Evolutionary conservation across 2,113 vertebrate species (phyloP).

Genomic region (Spea multiplicata): DNA sequence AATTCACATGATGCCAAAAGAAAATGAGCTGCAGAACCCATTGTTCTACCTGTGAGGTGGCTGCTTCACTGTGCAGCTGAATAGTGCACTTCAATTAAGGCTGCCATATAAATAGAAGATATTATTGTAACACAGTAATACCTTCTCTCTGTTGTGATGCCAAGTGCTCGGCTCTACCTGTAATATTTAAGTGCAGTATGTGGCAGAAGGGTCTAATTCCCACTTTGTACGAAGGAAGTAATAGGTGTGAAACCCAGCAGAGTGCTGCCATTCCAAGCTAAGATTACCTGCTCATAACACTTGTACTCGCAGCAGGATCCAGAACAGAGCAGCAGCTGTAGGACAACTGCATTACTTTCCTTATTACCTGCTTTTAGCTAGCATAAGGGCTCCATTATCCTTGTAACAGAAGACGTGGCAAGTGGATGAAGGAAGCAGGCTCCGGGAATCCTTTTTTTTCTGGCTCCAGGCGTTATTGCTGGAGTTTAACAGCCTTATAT

Average conservation of each 20-base stretch:
- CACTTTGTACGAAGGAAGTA: slow-evolving; percentile 47
- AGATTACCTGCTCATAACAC: slow-evolving; percentile 47
- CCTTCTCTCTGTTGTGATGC: slow-evolving; percentile 29
- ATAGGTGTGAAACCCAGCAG: slow-evolving; percentile 48
- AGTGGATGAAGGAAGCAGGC: background rate
- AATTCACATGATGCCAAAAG: background rate
- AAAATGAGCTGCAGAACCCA: background rate
- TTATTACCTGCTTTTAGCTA: slow-evolving; percentile 48
- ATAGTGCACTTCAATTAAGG: slow-evolving; percentile 16
- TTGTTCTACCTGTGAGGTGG: background rate
- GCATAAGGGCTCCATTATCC: slow-evolving; percentile 39
- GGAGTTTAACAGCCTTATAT: too few species aligned
- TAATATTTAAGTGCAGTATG: slow-evolving; percentile 41
- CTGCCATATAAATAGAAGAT: slow-evolving; percentile 34
- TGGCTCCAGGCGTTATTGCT: background rate
- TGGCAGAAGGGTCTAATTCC: slow-evolving; percentile 46
- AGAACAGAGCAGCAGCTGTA: slow-evolving; percentile 33
- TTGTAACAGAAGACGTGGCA: slow-evolving; percentile 8
- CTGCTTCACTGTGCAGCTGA: slow-evolving; percentile 2
- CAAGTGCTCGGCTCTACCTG: slow-evolving; percentile 31
- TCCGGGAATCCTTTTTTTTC: background rate
- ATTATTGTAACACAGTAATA: slow-evolving; percentile 35
- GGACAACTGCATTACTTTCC: slow-evolving; percentile 46
- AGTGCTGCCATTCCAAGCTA: slow-evolving; percentile 40
- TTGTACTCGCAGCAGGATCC: slow-evolving; percentile 42